Evolutionary conservation across 1,140 invertebrate genomes (phyloP), one percentile per base, ranked within the genome.

Genomic region (Drosophila rufa): DNA sequence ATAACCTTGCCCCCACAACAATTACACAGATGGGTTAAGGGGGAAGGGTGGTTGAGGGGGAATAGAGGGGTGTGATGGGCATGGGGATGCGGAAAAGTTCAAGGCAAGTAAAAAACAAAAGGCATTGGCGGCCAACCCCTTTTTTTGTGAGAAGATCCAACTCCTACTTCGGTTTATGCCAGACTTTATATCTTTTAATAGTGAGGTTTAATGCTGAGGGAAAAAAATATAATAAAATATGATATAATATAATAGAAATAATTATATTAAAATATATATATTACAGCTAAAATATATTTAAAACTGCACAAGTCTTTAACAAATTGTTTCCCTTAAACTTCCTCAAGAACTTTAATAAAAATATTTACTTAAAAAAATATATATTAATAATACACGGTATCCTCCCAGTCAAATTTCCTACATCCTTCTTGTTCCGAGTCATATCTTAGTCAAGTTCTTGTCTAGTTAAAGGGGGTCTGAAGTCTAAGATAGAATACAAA

Each of bases 71-170:
- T 25, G 19, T 42, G 17, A 17, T 11, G 17, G 38, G 38, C 3
- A 9, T 17, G 22, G 48, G 36, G 17, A 19, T 22, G 47, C 17
- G 17, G 17, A 79, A 79, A 79, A 79, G 75, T 78, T 78, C 75
- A 78, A 79, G 76, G 75, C 57, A 48, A 78, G 66, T 45, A 79
- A 73, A 87, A 87, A 87, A 87, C 80, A 86, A 87, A 87, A 89
- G 75, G 50, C 76, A 62, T 70, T 53, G 74, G 60, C 68, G 38
- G 43, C 58, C 67, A 45, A 58, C 47, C 57, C 70, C 68, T 51
- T 36, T 51, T 50, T 36, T 38, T 51, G 15, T 47, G 8, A 17
- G 11, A 17, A 43, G 42, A 61, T 25, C 19, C 59, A 61, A 61
- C 59, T 51, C 46, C 46, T 38, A 55, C 51, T 55, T 67, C 62